Conservation (phyloP, 1,140 invertebrate genomes). For the Nomia melanderi region DNA sequence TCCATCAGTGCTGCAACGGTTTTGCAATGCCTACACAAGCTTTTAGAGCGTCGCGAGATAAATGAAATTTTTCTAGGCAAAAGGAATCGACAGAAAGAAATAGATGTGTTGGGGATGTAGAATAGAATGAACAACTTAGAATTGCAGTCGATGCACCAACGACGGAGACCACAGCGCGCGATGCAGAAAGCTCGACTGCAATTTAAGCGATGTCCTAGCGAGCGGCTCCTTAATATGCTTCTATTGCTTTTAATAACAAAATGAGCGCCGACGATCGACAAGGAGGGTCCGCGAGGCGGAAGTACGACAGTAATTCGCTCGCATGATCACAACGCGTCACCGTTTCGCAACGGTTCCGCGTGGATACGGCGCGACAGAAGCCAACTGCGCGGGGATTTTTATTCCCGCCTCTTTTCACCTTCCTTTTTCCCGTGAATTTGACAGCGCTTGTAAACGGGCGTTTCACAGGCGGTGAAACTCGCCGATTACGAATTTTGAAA, state of each 20-base stretch:
- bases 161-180: too few relatives aligned
- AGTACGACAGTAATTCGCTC: neutral
- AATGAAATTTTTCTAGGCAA: too few relatives aligned
- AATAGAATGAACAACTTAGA: too few relatives aligned
- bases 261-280: neutral
- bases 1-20: too few relatives aligned
- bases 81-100: too few relatives aligned
- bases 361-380: neutral
- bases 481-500: conserved; percentile 14
- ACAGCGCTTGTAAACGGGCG: conserved; percentile 9
- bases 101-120: too few relatives aligned
- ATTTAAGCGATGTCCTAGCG: too few relatives aligned
- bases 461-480: conserved; percentile 1
- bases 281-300: neutral
- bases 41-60: too few relatives aligned
- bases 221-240: neutral
- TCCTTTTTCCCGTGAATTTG: conserved; percentile 3
- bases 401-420: neutral
- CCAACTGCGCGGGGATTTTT: conserved; percentile 14
- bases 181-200: too few relatives aligned
- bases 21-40: too few relatives aligned
- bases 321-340: neutral
- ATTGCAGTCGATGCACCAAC: too few relatives aligned
- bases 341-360: neutral
- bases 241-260: neutral